phyloP scores from a whole-genome alignment of 2,113 vertebrate species.

The Ia io region DNA sequence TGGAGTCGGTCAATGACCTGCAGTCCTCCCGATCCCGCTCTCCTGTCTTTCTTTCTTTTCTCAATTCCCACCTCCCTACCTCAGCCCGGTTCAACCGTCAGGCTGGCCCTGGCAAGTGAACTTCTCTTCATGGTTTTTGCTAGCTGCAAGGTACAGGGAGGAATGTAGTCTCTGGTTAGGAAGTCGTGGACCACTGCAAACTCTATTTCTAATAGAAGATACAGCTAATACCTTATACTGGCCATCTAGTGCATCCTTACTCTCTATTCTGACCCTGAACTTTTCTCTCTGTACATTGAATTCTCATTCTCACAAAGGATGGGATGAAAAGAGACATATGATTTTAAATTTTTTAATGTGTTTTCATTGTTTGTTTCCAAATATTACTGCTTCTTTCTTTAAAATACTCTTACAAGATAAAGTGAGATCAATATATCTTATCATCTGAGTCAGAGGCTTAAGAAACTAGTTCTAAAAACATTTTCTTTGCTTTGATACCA shows the following conservation, averaged over 20 bases:
- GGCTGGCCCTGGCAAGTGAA: background rate
- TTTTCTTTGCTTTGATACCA: background rate
- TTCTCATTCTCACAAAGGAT: background rate
- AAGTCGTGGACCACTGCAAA: background rate
- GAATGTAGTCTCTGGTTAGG: background rate
- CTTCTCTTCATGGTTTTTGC: background rate
- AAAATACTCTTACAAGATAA: background rate
- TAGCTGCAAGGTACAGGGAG: background rate
- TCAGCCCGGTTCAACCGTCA: too few species aligned
- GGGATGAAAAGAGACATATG: background rate
- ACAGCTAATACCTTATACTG: background rate
- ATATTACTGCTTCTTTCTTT: background rate
- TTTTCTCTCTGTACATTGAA: background rate
- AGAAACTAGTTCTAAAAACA: background rate
- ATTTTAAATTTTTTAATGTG: background rate
- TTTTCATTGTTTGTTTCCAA: conserved; percentile 20
- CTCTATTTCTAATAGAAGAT: background rate
- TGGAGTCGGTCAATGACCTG: too few species aligned
- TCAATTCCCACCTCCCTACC: too few species aligned
- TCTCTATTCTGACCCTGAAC: background rate
- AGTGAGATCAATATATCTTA: background rate
- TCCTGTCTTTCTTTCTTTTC: too few species aligned
- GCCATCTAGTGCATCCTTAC: background rate
- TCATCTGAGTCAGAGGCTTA: background rate
- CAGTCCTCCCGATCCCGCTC: too few species aligned